Conservation (phyloP, 2,113 vertebrate species). For the Pedionomus torquatus region DNA sequence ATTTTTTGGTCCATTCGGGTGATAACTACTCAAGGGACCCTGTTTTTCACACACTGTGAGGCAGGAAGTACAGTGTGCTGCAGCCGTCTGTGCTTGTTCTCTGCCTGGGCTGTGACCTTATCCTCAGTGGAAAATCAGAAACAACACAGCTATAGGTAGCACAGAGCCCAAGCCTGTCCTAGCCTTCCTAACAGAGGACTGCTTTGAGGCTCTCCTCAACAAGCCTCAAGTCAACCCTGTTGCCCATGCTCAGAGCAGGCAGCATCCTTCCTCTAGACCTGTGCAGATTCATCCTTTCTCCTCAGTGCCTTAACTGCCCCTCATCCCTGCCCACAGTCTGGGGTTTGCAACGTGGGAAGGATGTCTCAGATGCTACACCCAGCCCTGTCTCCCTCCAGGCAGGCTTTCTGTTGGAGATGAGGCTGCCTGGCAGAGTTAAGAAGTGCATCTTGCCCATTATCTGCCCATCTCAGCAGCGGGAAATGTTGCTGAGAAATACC, state of each 20-base stretch:
- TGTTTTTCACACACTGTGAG: not conserved
- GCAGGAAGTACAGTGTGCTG: not conserved
- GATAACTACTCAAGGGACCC: not conserved
- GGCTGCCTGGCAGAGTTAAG: not conserved
- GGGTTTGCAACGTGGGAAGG: not conserved
- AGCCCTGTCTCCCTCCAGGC: not conserved
- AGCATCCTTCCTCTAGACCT: not conserved
- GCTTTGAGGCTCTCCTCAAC: not conserved
- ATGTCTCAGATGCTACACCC: not conserved
- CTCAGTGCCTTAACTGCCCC: not conserved
- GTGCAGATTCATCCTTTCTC: not conserved
- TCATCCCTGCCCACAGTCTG: not conserved
- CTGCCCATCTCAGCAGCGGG: not conserved
- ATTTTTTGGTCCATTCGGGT: not conserved
- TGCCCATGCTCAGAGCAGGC: not conserved
- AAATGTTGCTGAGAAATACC: not conserved
- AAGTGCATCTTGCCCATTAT: not conserved
- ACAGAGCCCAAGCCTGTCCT: not conserved
- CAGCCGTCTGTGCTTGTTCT: not conserved
- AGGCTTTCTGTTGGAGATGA: fast-evolving
- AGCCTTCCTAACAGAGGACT: not conserved
- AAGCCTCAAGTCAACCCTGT: not conserved
- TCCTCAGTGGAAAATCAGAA: not conserved
- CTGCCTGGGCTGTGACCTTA: not conserved
- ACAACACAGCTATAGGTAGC: not conserved